These are phyloP conservation scores for Eristalis tenax DNA, from an alignment of 2,888 invertebrate genomes.

Conservation along the genomic window DNA sequence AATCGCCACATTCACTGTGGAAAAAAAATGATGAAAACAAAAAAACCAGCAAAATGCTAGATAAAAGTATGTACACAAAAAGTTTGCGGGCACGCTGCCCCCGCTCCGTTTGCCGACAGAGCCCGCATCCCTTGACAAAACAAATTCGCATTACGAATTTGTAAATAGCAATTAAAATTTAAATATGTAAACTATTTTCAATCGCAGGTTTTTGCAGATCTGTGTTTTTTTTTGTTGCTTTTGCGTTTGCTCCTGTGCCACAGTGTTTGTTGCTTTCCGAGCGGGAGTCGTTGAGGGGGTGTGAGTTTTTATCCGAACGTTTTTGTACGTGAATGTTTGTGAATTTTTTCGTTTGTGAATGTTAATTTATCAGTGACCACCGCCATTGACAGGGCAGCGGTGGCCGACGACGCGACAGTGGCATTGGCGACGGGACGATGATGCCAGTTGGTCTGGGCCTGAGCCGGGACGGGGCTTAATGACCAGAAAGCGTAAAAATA, in stretches of 20 bases:
- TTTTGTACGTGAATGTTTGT: too few species aligned
- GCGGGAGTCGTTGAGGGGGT: neutral
- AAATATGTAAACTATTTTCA: constrained; percentile 72
- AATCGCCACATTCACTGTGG: constrained; percentile 50
- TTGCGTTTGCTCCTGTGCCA: neutral
- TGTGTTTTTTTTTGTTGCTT: neutral
- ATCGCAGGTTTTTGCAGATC: constrained; percentile 46
- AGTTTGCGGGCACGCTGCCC: neutral
- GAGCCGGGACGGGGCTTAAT: constrained; percentile 26
- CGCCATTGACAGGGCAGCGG: constrained; percentile 29
- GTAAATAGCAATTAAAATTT: constrained; percentile 72
- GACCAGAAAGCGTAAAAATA: constrained; percentile 54
- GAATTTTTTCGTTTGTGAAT: constrained; percentile 69
- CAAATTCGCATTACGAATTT: constrained; percentile 71
- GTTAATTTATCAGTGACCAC: constrained; percentile 71
- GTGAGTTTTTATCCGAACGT: neutral
- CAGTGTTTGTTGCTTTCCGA: neutral
- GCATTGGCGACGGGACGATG: neutral
- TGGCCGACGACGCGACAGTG: neutral
- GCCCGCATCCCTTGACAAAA: constrained; percentile 68
- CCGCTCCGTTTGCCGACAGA: neutral
- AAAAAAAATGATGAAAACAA: constrained; percentile 17
- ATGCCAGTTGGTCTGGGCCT: neutral
- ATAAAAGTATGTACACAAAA: neutral
- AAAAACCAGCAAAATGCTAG: constrained; percentile 4